Percentiles rank a stretch among this genome's conserved stretches.
These are phyloP conservation scores for Caenorhabditis wallacei DNA, from an alignment of 2,888 invertebrate genomes.

Conservation along the genomic window DNA sequence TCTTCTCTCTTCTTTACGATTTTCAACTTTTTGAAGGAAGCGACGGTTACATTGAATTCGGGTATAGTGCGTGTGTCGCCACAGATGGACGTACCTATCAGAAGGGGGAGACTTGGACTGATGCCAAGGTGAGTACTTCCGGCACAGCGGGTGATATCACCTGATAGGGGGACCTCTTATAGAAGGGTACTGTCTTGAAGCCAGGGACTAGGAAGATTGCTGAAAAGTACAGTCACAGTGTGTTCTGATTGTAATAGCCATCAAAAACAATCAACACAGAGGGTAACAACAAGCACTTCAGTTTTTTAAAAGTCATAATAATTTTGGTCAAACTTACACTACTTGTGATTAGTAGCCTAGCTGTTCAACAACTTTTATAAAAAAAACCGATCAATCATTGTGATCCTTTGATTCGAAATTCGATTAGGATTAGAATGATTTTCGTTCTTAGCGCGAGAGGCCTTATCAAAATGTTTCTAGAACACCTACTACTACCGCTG, in stretches of 20 bases:
- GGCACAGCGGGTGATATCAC: slow-evolving; percentile 12
- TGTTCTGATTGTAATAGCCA: neutral
- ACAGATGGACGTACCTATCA: slow-evolving; percentile 65
- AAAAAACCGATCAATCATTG: neutral
- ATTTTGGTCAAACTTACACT: no score
- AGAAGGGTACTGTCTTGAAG: no score
- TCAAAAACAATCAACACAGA: neutral
- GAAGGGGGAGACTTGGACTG: slow-evolving; percentile 77
- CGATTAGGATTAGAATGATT: neutral
- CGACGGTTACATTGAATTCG: slow-evolving; percentile 75
- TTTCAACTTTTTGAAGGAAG: slow-evolving; percentile 51
- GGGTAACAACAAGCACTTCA: no score
- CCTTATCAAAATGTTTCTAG: slow-evolving; percentile 51
- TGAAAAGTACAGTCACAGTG: no score
- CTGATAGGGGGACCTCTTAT: no score
- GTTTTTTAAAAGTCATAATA: no score
- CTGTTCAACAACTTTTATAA: no score
- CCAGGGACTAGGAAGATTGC: neutral
- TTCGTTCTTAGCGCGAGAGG: neutral
- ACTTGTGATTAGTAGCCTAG: no score
- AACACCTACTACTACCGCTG: slow-evolving; percentile 78
- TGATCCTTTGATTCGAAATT: neutral
- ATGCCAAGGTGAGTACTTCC: slow-evolving; percentile 68
- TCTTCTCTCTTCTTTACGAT: slow-evolving; percentile 15
- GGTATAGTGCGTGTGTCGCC: slow-evolving; percentile 74